These are phyloP conservation scores for Halesus radiatus DNA, from an alignment of 1,140 invertebrate species.

Conservation along the genomic window DNA sequence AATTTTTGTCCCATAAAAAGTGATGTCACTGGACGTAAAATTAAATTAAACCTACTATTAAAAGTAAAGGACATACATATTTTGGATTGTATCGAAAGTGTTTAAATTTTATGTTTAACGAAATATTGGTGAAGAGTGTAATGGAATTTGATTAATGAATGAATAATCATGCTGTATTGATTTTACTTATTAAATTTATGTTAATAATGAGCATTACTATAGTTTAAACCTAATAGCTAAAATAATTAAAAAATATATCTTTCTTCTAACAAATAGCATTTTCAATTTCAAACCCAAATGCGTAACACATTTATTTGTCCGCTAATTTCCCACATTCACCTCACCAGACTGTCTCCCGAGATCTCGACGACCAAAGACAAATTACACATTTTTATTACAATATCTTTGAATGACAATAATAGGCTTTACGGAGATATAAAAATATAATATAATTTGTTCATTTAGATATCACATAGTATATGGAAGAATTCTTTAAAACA, in stretches of 20 bases:
- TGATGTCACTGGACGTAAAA: not conserved
- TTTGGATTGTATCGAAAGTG: not conserved
- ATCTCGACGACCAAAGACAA: not conserved
- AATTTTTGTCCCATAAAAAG: not conserved
- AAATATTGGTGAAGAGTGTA: slow-evolving; percentile 12
- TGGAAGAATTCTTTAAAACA: too few relatives aligned
- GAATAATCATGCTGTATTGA: slow-evolving; percentile 23
- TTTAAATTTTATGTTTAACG: slow-evolving; percentile 2
- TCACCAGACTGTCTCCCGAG: too few relatives aligned
- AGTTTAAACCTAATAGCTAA: slow-evolving; percentile 31
- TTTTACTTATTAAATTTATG: slow-evolving; percentile 33
- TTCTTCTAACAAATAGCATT: slow-evolving; percentile 38
- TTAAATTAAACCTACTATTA: not conserved
- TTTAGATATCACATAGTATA: too few relatives aligned
- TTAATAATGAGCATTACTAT: slow-evolving; percentile 36
- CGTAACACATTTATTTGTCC: not conserved
- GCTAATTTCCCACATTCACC: too few relatives aligned
- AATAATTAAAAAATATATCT: slow-evolving; percentile 44
- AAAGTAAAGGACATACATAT: not conserved
- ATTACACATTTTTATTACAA: not conserved
- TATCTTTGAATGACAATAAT: not conserved
- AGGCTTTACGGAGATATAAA: too few relatives aligned
- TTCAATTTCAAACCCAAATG: slow-evolving; percentile 9
- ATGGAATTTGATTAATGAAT: slow-evolving; percentile 15
- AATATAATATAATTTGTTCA: too few relatives aligned